A percentile compares a stretch with the other conserved stretches of the same genome.
These are phyloP conservation scores for Pipa parva DNA, from an alignment of 2,113 vertebrate genomes.

Conservation along the genomic window DNA sequence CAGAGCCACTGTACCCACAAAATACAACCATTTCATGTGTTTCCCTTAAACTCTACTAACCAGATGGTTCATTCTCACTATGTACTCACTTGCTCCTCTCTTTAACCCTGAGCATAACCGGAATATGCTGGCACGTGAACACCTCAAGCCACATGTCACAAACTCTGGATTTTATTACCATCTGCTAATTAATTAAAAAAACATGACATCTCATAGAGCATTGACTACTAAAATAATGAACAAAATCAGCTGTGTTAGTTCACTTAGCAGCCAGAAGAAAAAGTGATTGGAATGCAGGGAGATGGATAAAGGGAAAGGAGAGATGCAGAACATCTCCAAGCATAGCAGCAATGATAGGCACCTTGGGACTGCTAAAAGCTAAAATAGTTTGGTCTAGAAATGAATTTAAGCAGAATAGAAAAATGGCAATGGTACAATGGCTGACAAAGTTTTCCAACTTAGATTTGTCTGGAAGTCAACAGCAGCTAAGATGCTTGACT, in stretches of 20 bases:
- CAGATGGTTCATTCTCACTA: neutral
- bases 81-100: constrained; percentile 2
- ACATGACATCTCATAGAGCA: constrained; percentile 11
- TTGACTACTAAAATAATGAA: constrained; percentile 19
- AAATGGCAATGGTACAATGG: neutral
- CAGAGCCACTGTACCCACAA: neutral
- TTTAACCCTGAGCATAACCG: constrained; percentile 14
- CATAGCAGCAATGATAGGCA: neutral
- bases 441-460: neutral
- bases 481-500: too few relatives aligned
- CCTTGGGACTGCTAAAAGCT: neutral
- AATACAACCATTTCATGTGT: neutral
- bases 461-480: too few relatives aligned
- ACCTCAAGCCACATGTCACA: constrained; percentile 23
- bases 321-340: neutral
- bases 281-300: neutral
- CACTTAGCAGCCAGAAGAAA: neutral
- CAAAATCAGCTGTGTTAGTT: constrained; percentile 18
- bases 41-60: constrained; percentile 8
- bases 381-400: too few relatives aligned
- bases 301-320: neutral
- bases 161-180: constrained; percentile 6
- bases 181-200: constrained; percentile 24
- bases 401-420: too few relatives aligned
- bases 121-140: constrained; percentile 22